Evolutionary conservation across 2,888 invertebrate species (phyloP).

Genomic region (Ectobius pallidus): DNA sequence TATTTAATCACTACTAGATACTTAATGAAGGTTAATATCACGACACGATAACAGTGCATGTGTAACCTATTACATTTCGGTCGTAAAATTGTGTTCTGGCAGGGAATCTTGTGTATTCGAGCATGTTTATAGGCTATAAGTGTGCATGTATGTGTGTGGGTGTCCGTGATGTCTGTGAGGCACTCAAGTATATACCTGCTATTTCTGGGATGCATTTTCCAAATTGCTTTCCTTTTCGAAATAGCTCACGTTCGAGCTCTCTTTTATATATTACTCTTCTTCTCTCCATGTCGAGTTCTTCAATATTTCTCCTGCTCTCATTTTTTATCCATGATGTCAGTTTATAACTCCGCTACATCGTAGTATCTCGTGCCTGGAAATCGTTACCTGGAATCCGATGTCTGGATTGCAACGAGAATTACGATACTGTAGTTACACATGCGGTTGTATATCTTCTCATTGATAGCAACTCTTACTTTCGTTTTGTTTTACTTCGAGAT

Average conservation of each 20-base stretch:
- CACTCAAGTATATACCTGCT: not conserved
- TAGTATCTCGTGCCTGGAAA: too few relatives aligned
- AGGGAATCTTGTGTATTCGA: not conserved
- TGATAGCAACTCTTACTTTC: too few relatives aligned
- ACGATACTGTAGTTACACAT: too few relatives aligned
- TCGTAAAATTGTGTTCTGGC: too few relatives aligned
- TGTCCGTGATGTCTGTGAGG: not conserved
- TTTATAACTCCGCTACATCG: not conserved
- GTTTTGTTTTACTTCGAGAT: too few relatives aligned
- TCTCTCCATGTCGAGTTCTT: not conserved
- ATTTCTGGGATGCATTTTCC: constrained; percentile 30
- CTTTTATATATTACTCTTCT: not conserved
- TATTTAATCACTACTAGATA: too few relatives aligned
- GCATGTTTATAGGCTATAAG: not conserved
- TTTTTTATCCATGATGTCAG: constrained; percentile 4
- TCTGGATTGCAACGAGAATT: too few relatives aligned
- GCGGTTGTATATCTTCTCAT: too few relatives aligned
- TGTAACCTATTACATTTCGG: too few relatives aligned
- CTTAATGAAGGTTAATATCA: too few relatives aligned
- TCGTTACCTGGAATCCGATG: too few relatives aligned
- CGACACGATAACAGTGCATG: too few relatives aligned
- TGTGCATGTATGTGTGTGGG: not conserved
- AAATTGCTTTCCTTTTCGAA: constrained; percentile 36
- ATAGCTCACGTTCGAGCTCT: constrained; percentile 1
- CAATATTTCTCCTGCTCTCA: not conserved